Conservation (phyloP, 2,797 vertebrate genomes). For the Sebastes cheni region DNA sequence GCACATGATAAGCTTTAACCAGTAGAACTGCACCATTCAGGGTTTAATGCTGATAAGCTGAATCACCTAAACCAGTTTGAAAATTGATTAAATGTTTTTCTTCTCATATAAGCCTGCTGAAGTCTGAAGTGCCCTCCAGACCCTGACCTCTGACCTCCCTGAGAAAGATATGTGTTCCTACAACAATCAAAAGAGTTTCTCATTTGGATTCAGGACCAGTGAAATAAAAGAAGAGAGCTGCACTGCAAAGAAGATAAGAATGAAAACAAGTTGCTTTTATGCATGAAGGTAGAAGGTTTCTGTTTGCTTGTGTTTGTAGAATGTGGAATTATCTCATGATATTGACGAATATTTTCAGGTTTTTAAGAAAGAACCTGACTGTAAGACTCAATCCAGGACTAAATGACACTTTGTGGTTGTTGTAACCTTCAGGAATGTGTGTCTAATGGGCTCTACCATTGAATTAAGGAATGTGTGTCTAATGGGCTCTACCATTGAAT, state of each 20-base stretch:
- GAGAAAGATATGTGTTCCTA: background rate
- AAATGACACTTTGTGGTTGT: no score
- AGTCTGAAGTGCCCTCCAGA: background rate
- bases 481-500: no score
- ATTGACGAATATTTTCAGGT: no score
- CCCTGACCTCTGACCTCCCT: background rate
- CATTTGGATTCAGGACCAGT: background rate
- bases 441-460: no score
- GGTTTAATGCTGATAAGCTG: background rate
- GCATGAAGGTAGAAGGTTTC: background rate
- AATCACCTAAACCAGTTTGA: no score
- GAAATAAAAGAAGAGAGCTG: background rate
- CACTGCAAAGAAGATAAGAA: background rate
- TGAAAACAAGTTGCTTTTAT: background rate
- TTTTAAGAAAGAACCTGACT: accelerated
- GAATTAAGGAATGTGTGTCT: no score
- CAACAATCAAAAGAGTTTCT: background rate
- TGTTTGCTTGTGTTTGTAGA: no score
- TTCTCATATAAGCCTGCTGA: background rate
- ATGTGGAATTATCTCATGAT: no score
- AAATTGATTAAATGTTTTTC: background rate
- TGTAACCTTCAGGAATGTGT: no score
- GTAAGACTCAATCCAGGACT: no score
- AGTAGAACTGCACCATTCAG: background rate
- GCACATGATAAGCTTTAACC: constrained; percentile 48